These are phyloP conservation scores for Lasioglossum leucozonium DNA, from an alignment of 2,888 invertebrate genomes.

Conservation along the genomic window DNA sequence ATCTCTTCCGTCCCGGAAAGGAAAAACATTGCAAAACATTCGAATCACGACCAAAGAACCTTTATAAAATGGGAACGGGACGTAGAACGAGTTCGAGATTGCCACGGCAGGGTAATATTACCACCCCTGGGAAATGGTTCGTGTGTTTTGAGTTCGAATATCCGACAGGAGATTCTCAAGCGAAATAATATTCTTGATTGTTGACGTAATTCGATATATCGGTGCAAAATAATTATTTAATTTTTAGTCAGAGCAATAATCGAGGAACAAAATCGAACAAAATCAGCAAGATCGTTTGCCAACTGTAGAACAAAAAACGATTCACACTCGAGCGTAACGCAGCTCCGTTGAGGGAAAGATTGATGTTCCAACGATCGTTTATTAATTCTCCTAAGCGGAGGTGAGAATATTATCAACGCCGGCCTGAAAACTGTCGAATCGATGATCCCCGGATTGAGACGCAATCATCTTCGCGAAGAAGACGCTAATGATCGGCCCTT, in stretches of 20 bases:
- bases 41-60: not conserved
- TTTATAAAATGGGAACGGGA: not conserved
- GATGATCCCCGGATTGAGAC: conserved; percentile 40
- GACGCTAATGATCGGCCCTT: conserved; percentile 43
- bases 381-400: not conserved
- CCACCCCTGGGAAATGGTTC: not conserved
- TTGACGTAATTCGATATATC: not conserved
- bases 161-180: not conserved
- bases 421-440: not conserved
- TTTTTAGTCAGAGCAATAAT: not conserved
- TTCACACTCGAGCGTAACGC: not conserved
- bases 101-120: not conserved
- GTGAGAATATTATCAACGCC: not conserved
- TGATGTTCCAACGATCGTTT: not conserved
- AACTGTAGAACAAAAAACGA: not conserved
- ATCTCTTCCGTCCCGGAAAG: not conserved
- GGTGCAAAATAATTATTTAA: not conserved
- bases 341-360: not conserved
- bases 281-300: not conserved
- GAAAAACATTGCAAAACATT: conserved; percentile 19
- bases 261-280: not conserved
- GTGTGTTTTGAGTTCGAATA: not conserved
- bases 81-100: not conserved
- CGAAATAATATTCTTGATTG: not conserved
- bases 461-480: conserved; percentile 42